These are phyloP conservation scores for Ploceus nigricollis DNA, from an alignment of 2,113 vertebrate species.

Conservation along the genomic window DNA sequence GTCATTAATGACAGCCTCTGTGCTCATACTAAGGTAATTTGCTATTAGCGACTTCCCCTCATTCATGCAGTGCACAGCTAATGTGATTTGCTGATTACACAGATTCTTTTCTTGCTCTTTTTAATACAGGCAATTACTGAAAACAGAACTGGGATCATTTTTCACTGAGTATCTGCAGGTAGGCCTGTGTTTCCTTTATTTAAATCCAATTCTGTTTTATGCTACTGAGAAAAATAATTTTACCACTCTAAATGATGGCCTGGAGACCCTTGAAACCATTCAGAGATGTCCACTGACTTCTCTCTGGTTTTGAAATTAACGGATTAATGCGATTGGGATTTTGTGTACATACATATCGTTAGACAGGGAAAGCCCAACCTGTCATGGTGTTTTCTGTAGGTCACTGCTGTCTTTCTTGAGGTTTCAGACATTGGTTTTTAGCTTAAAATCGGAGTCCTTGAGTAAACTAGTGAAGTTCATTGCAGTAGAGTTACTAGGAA, in stretches of 20 bases:
- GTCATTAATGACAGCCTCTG: not conserved
- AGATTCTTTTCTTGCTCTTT: not conserved
- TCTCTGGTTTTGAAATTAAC: not conserved
- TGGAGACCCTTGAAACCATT: not conserved
- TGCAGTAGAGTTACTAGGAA: not conserved
- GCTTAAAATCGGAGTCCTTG: not conserved
- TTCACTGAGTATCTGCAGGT: conserved; percentile 96
- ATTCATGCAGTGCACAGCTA: not conserved
- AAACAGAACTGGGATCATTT: conserved; percentile 96
- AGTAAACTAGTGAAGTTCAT: not conserved
- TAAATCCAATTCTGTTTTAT: not conserved
- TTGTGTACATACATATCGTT: not conserved
- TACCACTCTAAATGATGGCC: not conserved
- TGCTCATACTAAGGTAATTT: not conserved
- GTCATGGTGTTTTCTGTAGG: not conserved
- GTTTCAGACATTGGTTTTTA: not conserved
- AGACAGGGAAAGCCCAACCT: not conserved
- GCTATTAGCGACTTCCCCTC: not conserved
- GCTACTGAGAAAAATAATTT: not conserved
- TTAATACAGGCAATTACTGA: conserved; percentile 85
- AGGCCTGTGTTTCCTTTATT: conserved; percentile 14
- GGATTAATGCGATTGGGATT: not conserved
- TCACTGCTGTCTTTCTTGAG: not conserved
- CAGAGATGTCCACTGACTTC: not conserved
- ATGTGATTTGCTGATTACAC: not conserved